These are phyloP conservation scores for Dendroctonus ponderosae DNA, from an alignment of 1,140 invertebrate species.

Conservation along the genomic window DNA sequence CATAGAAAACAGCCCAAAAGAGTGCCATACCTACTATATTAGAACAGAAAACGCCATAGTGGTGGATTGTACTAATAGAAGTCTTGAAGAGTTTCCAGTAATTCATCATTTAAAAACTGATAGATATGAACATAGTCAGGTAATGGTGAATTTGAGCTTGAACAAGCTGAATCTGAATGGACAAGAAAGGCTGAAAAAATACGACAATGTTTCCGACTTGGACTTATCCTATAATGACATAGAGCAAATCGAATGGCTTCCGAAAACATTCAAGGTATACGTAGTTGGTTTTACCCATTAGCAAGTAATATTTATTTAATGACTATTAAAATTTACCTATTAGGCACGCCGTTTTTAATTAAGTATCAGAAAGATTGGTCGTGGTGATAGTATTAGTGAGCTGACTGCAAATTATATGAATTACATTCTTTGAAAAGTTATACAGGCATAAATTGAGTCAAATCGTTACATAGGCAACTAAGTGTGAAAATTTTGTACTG, in stretches of 20 bases:
- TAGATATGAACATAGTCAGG: slow-evolving; percentile 3
- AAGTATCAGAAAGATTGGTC: too few relatives aligned
- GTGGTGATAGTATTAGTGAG: too few relatives aligned
- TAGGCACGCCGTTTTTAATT: too few relatives aligned
- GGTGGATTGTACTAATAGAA: slow-evolving; percentile 29
- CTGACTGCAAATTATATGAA: too few relatives aligned
- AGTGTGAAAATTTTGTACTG: too few relatives aligned
- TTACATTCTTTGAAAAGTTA: too few relatives aligned
- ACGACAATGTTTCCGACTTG: slow-evolving; percentile 34
- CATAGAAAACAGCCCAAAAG: slow-evolving; percentile 28
- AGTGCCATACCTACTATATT: slow-evolving; percentile 25
- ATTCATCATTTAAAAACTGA: slow-evolving; percentile 6
- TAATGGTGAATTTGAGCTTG: not conserved
- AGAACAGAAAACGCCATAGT: slow-evolving; percentile 20
- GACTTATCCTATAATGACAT: slow-evolving; percentile 39
- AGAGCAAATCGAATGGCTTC: slow-evolving; percentile 33
- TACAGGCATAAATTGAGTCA: too few relatives aligned
- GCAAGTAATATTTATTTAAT: too few relatives aligned
- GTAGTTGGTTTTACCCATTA: not conserved
- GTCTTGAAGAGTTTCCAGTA: slow-evolving; percentile 16
- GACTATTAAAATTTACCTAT: too few relatives aligned
- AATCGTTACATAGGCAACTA: too few relatives aligned
- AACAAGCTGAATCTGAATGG: slow-evolving; percentile 21
- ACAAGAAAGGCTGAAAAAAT: slow-evolving; percentile 11
- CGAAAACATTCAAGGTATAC: slow-evolving; percentile 1